phyloP scores from a whole-genome alignment of 2,797 vertebrate genomes.

The Pseudomugil gertrudae region DNA sequence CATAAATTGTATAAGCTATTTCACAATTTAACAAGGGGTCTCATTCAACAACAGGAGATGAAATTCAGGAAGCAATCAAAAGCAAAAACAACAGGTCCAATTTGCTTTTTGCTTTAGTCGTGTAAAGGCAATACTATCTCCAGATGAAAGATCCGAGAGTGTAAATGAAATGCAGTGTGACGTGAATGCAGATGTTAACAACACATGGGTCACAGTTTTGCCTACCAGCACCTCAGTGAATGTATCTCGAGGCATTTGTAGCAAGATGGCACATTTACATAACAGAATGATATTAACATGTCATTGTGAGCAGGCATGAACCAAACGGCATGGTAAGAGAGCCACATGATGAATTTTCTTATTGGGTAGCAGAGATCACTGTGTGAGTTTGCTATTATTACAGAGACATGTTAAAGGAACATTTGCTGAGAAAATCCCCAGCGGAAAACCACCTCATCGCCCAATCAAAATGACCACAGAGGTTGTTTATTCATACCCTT shows the following conservation, averaged over 20 bases:
- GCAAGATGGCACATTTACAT: slow-evolving; percentile 37
- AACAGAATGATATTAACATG: slow-evolving; percentile 27
- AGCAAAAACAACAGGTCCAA: slow-evolving; percentile 46
- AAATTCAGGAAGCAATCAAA: slow-evolving; percentile 49
- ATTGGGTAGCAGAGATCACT: slow-evolving; percentile 12
- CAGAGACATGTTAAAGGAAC: not conserved
- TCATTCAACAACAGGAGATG: slow-evolving; percentile 58
- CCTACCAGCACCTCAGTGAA: slow-evolving; percentile 20
- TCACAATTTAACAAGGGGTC: slow-evolving; percentile 23
- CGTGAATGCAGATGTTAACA: slow-evolving; percentile 32
- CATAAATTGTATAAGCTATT: slow-evolving; percentile 40
- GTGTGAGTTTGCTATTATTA: not conserved
- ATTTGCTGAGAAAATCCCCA: not conserved
- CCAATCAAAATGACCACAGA: not conserved
- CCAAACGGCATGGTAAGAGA: slow-evolving; percentile 27
- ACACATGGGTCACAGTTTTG: slow-evolving; percentile 42
- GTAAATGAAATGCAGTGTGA: slow-evolving; percentile 51
- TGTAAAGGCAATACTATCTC: slow-evolving; percentile 40
- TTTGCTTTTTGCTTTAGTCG: slow-evolving; percentile 51
- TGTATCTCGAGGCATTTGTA: slow-evolving; percentile 27
- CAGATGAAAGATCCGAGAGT: slow-evolving; percentile 54
- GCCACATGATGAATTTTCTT: slow-evolving; percentile 12
- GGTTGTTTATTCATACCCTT: not conserved
- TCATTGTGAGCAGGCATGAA: slow-evolving; percentile 28
- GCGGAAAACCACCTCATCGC: not conserved